Percentiles rank a stretch among this genome's conserved stretches.
phyloP scores from a whole-genome alignment of 2,797 vertebrate genomes.

The Myotis pilosus region DNA sequence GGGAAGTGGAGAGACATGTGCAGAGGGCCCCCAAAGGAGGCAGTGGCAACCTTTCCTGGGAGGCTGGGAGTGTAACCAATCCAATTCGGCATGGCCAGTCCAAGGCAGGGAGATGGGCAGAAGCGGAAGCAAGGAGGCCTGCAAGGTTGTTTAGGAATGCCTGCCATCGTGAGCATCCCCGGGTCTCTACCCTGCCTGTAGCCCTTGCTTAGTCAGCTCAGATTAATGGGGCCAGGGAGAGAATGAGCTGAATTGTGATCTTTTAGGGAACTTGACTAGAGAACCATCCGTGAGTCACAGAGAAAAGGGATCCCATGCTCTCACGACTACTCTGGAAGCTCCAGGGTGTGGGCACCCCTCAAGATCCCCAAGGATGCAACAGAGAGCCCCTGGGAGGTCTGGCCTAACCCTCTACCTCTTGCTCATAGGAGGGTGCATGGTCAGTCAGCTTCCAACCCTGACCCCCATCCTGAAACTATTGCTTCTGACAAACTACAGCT shows the following conservation, averaged over 20 bases:
- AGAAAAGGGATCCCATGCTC: conserved; percentile 51
- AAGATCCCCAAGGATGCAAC: not conserved
- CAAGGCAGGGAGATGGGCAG: not conserved
- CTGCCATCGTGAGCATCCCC: conserved; percentile 17
- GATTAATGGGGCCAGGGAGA: conserved; percentile 68
- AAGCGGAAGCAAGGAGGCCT: not conserved
- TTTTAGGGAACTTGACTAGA: conserved; percentile 55
- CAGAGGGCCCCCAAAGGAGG: not conserved
- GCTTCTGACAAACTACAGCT: conserved; percentile 23
- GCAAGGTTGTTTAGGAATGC: not conserved
- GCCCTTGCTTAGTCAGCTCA: conserved; percentile 76
- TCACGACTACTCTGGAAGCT: conserved; percentile 30
- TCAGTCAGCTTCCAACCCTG: not conserved
- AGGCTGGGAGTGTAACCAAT: not conserved
- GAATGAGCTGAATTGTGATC: conserved; percentile 77
- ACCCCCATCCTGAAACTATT: conserved; percentile 8
- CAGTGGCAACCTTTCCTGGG: not conserved
- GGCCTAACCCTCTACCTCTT: not conserved
- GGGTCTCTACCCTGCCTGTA: conserved; percentile 64
- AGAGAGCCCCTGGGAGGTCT: not conserved
- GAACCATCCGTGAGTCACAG: conserved; percentile 71
- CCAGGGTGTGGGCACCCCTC: not conserved
- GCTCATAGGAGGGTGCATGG: not conserved
- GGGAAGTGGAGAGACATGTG: not conserved
- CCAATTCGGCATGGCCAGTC: not conserved